phyloP scores from a whole-genome alignment of 2,113 vertebrate species.

The Python bivittatus region DNA sequence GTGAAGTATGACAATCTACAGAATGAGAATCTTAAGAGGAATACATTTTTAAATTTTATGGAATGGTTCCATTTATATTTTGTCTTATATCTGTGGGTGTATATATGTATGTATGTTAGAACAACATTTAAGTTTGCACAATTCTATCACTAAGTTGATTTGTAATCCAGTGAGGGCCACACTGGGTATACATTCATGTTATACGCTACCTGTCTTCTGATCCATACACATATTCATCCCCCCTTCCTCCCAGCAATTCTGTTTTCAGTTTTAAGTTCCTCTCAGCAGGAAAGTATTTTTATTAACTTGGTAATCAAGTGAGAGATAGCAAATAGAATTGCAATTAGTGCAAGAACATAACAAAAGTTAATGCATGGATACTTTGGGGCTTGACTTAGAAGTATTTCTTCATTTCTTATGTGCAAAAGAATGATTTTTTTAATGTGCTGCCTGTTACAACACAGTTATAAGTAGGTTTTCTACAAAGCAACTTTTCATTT shows the following conservation, averaged over 20 bases:
- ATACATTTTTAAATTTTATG: not conserved
- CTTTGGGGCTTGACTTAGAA: no score
- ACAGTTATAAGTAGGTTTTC: not conserved
- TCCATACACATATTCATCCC: not conserved
- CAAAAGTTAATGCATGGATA: no score
- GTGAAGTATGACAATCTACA: not conserved
- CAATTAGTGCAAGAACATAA: not conserved
- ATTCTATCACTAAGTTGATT: not conserved
- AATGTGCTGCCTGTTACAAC: not conserved
- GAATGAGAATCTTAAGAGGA: not conserved
- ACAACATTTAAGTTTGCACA: not conserved
- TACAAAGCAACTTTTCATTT: not conserved
- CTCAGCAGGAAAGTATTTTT: not conserved
- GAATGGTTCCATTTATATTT: not conserved
- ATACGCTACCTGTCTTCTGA: not conserved
- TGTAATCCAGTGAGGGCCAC: not conserved
- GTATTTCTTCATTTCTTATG: not conserved
- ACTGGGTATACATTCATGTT: not conserved
- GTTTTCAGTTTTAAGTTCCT: not conserved
- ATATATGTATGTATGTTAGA: not conserved
- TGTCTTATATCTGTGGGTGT: not conserved
- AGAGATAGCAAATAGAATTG: not conserved
- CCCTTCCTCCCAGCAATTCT: not conserved
- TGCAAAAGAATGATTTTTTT: not conserved
- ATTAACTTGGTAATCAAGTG: not conserved